Evolutionary conservation across 2,113 vertebrate genomes (phyloP), one percentile per base, ranked within the genome.

Genomic region (Bufo gargarizans): DNA sequence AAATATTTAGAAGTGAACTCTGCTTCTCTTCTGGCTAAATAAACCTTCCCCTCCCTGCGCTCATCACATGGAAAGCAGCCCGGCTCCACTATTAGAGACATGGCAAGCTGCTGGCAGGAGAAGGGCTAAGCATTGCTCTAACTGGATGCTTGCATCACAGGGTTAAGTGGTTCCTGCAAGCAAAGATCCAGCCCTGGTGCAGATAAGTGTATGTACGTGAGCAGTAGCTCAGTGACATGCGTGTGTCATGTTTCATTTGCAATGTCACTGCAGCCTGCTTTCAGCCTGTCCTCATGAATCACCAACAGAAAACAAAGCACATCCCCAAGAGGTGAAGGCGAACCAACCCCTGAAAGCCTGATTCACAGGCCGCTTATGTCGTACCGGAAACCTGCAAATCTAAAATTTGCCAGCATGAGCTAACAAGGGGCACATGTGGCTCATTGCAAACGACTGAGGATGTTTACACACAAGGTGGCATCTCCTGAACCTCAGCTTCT

Each of bases 1-100:
- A 88, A 88, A 88, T 88, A 88, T 88, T 88, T 88, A 88, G 87
- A 84, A 88, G 71, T 88, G 82, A 88, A 88, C 87, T 88, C 87
- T 88, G 72, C 87, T 88, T 88, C 87, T 88, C 74, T 88, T 84
- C 87, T 88, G 82, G 87, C 87, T 88, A 88, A 88, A 88, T 55
- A 88, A 88, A 88, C 81, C 72, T 72, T 84, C 87, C 87, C 79
- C 80, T 83, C 87, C 87, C 87, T 67, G 45, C n/a, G 63, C 86
- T 83, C 71, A 83, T 84, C 87, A 77, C 65, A 88, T 88, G 87
- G 87, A 88, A 88, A 20, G 49, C 56, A 61, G 87, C 87, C 87
- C 82, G 59, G 87, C 80, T 88, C 82, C n/a, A 8, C n/a, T 82
- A 82, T 74, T 78, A 69, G 82, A 59, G n/a, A 53, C 20, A 78